A percentile compares a stretch with the other conserved stretches of the same genome.
These are phyloP conservation scores for Danio aesculapii DNA, from an alignment of 2,797 vertebrate genomes.

Conservation along the genomic window DNA sequence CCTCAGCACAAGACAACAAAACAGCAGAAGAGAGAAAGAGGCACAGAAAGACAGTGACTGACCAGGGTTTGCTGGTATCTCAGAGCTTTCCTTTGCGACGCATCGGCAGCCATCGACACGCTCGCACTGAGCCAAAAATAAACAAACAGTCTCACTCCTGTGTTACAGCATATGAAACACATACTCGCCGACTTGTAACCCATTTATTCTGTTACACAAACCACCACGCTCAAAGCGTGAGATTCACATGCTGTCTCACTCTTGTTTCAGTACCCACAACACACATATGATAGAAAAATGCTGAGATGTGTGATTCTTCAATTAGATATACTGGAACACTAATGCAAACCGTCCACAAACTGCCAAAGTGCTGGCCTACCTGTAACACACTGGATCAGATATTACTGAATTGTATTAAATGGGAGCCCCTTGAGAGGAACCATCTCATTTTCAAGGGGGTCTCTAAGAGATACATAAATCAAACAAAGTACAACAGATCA, in stretches of 20 bases:
- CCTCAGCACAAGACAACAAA: constrained; percentile 35
- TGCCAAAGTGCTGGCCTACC: constrained; percentile 32
- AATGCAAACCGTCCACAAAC: constrained; percentile 18
- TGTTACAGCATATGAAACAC: constrained; percentile 68
- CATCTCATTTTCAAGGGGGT: too few species aligned
- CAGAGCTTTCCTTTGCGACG: constrained; percentile 87
- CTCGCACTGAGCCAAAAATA: constrained; percentile 84
- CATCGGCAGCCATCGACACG: constrained; percentile 90
- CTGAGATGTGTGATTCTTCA: constrained; percentile 42
- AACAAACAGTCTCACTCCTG: constrained; percentile 81
- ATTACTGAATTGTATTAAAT: too few species aligned
- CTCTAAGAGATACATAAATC: too few species aligned
- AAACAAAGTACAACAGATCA: too few species aligned
- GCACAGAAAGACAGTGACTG: constrained; percentile 45
- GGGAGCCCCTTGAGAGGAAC: too few species aligned
- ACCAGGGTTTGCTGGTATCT: constrained; percentile 82
- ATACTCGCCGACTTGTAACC: constrained; percentile 46
- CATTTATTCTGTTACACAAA: constrained; percentile 42
- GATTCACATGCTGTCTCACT: constrained; percentile 38
- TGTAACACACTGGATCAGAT: constrained; percentile 7
- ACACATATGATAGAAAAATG: constrained; percentile 56
- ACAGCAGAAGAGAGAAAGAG: constrained; percentile 56
- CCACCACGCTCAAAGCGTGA: constrained; percentile 53
- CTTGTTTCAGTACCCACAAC: constrained; percentile 53
- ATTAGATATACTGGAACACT: constrained; percentile 52